A percentile compares a stretch with the other conserved stretches of the same genome.
phyloP scores from a whole-genome alignment of 1,140 invertebrate genomes.

The Ooceraea biroi region DNA sequence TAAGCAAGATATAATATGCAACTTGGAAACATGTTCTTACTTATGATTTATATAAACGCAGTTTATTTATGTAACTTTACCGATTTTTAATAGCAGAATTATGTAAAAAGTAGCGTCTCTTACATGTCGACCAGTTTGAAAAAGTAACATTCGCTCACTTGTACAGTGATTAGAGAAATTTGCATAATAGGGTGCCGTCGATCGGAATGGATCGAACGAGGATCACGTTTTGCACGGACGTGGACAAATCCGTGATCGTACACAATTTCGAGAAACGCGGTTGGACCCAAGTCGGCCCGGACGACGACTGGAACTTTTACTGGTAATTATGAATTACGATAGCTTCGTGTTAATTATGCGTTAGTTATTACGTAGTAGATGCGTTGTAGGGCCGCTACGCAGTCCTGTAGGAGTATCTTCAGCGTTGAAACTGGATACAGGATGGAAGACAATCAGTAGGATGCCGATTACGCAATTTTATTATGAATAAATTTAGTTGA shows the following conservation, averaged over 20 bases:
- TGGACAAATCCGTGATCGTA: constrained; percentile 97
- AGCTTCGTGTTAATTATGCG: not conserved
- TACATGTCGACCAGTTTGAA: not conserved
- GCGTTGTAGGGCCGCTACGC: constrained; percentile 92
- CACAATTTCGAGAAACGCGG: constrained; percentile 97
- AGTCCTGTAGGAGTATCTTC: constrained; percentile 95
- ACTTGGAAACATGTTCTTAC: too few relatives aligned
- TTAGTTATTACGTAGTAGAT: constrained; percentile 8
- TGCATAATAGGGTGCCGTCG: constrained; percentile 74
- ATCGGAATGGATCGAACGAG: constrained; percentile 85
- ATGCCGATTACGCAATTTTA: not conserved
- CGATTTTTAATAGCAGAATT: too few relatives aligned
- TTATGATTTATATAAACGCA: too few relatives aligned
- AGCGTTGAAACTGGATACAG: constrained; percentile 97
- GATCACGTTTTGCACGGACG: constrained; percentile 95
- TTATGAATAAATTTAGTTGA: constrained; percentile 3
- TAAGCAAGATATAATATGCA: too few relatives aligned
- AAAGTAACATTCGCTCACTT: not conserved
- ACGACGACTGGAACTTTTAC: constrained; percentile 99
- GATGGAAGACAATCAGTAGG: constrained; percentile 96
- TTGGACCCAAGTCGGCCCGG: constrained; percentile 95
- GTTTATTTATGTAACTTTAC: too few relatives aligned
- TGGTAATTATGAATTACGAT: constrained; percentile 88
- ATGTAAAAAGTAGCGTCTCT: too few relatives aligned
- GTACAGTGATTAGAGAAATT: constrained; percentile 3